phyloP scores from a whole-genome alignment of 2,113 vertebrate species.

The Hemiscyllium ocellatum region DNA sequence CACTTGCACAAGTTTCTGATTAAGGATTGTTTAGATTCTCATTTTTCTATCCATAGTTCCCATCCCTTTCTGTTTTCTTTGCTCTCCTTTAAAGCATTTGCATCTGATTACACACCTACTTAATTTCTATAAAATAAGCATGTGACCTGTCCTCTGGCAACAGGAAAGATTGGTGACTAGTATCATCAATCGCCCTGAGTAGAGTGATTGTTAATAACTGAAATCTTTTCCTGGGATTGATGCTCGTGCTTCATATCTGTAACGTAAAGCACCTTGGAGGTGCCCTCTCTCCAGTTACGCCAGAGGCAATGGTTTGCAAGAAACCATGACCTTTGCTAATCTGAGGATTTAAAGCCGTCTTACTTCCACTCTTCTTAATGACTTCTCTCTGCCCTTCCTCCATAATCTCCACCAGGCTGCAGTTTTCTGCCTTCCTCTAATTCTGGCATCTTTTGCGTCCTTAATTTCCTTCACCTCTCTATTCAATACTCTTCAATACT shows the following conservation, averaged over 20 bases:
- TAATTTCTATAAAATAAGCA: slow-evolving; percentile 1
- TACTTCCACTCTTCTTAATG: background rate
- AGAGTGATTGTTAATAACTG: background rate
- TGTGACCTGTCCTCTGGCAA: too few species aligned
- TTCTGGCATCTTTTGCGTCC: background rate
- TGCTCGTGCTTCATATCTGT: background rate
- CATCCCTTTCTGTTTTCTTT: background rate
- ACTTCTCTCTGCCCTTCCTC: background rate
- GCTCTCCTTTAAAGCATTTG: background rate
- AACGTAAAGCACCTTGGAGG: background rate
- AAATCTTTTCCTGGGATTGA: background rate
- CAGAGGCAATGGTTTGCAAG: background rate
- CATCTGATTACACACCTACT: background rate
- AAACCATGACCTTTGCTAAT: background rate
- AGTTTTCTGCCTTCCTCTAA: background rate
- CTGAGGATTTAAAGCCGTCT: background rate
- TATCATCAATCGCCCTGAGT: background rate
- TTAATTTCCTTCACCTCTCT: background rate
- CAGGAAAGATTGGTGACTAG: background rate
- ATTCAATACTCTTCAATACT: background rate
- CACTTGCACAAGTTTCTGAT: slow-evolving; percentile 4
- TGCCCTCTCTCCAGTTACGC: background rate
- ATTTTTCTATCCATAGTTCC: background rate
- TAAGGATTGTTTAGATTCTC: background rate
- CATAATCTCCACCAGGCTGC: too few species aligned